Evolutionary conservation across 1,140 invertebrate species (phyloP).

Genomic region (Drosophila tropicalis): DNA sequence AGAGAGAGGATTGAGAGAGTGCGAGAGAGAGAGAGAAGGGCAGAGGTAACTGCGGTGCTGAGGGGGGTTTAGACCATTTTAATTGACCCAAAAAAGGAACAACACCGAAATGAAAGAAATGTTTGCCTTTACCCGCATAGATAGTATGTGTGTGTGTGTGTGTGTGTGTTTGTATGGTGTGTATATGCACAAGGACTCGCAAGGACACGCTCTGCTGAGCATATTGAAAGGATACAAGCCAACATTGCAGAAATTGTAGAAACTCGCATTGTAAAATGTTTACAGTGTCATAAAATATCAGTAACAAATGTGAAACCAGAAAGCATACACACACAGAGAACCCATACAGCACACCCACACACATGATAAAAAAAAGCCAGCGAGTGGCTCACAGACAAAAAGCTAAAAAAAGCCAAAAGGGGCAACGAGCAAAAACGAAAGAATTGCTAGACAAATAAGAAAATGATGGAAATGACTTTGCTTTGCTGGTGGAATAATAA

Average conservation of each 20-base stretch:
- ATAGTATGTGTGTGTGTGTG: constrained; percentile 30
- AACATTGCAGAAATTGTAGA: constrained; percentile 18
- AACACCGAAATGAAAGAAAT: constrained; percentile 14
- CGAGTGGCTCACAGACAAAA: not conserved
- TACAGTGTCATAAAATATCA: constrained; percentile 79
- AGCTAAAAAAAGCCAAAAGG: constrained; percentile 16
- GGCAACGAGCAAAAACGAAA: constrained; percentile 24
- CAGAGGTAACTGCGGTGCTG: not conserved
- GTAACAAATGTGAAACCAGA: constrained; percentile 65
- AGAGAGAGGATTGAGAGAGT: constrained; percentile 43
- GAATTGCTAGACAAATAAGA: constrained; percentile 50
- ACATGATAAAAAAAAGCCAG: not conserved
- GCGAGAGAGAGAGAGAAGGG: not conserved
- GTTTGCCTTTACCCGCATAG: constrained; percentile 29
- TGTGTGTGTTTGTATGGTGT: constrained; percentile 15
- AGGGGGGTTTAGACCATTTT: constrained; percentile 15
- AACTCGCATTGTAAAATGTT: constrained; percentile 70
- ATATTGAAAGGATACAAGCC: constrained; percentile 55
- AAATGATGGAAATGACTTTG: constrained; percentile 30
- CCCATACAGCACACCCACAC: not conserved
- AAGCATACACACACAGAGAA: not conserved
- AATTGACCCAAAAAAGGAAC: constrained; percentile 46
- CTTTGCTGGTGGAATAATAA: constrained; percentile 34
- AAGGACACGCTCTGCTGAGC: constrained; percentile 66
- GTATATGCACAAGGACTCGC: constrained; percentile 32